Evolutionary conservation across 2,797 vertebrate genomes (phyloP).

Genomic region (Eremophila alpestris): DNA sequence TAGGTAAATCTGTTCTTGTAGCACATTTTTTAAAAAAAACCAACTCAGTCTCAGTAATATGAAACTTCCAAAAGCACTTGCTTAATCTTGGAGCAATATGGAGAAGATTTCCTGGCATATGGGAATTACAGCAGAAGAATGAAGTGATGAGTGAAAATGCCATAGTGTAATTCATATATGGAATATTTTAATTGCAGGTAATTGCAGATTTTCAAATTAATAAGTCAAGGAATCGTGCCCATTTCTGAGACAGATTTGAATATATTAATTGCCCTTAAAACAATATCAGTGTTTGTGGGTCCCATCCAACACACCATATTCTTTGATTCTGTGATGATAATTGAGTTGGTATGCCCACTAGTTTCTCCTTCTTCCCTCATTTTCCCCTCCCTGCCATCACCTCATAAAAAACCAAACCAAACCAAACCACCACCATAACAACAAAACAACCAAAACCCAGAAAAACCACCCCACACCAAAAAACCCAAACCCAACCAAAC

Average conservation of each 20-base stretch:
- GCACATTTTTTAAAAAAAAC: background rate
- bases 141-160: background rate
- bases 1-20: background rate
- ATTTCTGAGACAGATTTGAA: conserved; percentile 11
- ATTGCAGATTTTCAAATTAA: conserved; percentile 21
- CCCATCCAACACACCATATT: background rate
- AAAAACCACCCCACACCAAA: no score
- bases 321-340: background rate
- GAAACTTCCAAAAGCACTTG: background rate
- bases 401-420: background rate
- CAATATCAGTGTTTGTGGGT: background rate
- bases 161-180: background rate
- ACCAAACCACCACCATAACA: background rate
- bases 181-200: conserved; percentile 47
- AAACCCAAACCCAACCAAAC: background rate
- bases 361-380: background rate
- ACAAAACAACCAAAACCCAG: background rate
- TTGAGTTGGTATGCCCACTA: background rate
- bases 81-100: background rate
- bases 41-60: background rate
- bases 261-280: conserved; percentile 32
- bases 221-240: conserved; percentile 4
- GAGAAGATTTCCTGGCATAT: background rate
- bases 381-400: background rate
- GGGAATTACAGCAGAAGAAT: background rate